Evolutionary conservation across 2,888 invertebrate genomes (phyloP).

Genomic region (Oscheius myriophilus): DNA sequence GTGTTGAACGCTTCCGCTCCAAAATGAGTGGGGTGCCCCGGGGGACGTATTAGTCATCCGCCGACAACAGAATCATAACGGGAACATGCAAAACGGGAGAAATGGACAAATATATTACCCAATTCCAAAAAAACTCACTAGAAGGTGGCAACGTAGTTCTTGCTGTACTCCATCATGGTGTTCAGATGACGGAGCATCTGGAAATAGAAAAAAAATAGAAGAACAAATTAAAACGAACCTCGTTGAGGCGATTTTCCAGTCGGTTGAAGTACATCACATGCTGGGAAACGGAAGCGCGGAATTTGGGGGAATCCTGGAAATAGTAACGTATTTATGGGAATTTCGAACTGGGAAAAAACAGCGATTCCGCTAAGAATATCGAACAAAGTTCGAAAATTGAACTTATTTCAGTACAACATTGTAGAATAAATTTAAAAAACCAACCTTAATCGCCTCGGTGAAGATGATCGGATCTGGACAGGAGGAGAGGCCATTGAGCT

Average conservation of each 20-base stretch:
- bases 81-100: not conserved
- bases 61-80: too few relatives aligned
- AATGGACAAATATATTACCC: not conserved
- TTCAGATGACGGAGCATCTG: conserved; percentile 85
- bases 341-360: not conserved
- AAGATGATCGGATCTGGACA: conserved; percentile 40
- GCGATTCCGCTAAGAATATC: too few relatives aligned
- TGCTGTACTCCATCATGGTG: conserved; percentile 89
- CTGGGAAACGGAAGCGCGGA: conserved; percentile 43
- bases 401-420: too few relatives aligned
- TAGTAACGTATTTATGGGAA: too few relatives aligned
- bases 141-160: conserved; percentile 89
- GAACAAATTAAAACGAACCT: conserved; percentile 28
- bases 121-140: conserved; percentile 77
- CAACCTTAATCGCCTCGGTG: conserved; percentile 54
- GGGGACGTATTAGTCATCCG: too few relatives aligned
- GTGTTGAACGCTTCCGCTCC: too few relatives aligned
- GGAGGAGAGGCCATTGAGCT: conserved; percentile 12
- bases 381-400: not conserved
- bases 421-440: conserved; percentile 8
- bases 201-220: conserved; percentile 45
- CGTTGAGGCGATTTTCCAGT: conserved; percentile 54
- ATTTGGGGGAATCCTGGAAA: conserved; percentile 46
- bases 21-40: too few relatives aligned
- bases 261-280: conserved; percentile 49